Percentiles rank a stretch among this genome's conserved stretches.
Evolutionary conservation across 1,140 invertebrate species (phyloP).

Genomic region (Oreohelix idahoensis): DNA sequence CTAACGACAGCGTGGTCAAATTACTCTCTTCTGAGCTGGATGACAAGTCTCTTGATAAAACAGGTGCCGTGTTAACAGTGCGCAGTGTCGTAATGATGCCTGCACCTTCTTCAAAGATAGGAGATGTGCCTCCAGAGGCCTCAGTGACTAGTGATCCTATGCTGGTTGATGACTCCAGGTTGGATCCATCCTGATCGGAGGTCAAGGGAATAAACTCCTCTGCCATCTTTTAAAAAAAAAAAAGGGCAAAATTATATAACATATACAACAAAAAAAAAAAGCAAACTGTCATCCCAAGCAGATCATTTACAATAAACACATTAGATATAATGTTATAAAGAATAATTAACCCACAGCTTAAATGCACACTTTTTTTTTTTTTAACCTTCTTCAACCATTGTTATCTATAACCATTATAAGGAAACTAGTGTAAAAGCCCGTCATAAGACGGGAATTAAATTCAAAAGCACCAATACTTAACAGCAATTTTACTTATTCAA

Average conservation of each 20-base stretch:
- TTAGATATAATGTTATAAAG: too few species aligned
- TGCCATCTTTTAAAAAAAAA: neutral
- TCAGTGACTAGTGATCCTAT: neutral
- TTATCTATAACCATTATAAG: too few species aligned
- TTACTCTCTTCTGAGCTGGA: neutral
- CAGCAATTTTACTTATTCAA: too few species aligned
- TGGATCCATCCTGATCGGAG: constrained; percentile 30
- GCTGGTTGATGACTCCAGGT: neutral
- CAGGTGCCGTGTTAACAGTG: constrained; percentile 14
- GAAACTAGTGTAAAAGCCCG: too few species aligned
- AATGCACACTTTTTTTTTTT: too few species aligned
- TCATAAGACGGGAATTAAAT: too few species aligned
- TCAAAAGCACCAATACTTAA: too few species aligned
- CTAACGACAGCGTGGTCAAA: constrained; percentile 20
- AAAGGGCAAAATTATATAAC: neutral
- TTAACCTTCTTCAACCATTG: too few species aligned
- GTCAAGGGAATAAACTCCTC: constrained; percentile 34
- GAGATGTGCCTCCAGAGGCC: neutral
- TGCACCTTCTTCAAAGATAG: neutral
- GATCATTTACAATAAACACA: too few species aligned
- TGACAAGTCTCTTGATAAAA: neutral
- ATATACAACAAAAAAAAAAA: neutral
- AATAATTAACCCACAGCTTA: too few species aligned
- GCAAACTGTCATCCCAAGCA: too few species aligned
- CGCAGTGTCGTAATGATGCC: neutral